These are phyloP conservation scores for Dynastes tityus DNA, from an alignment of 2,888 invertebrate genomes.

Conservation along the genomic window DNA sequence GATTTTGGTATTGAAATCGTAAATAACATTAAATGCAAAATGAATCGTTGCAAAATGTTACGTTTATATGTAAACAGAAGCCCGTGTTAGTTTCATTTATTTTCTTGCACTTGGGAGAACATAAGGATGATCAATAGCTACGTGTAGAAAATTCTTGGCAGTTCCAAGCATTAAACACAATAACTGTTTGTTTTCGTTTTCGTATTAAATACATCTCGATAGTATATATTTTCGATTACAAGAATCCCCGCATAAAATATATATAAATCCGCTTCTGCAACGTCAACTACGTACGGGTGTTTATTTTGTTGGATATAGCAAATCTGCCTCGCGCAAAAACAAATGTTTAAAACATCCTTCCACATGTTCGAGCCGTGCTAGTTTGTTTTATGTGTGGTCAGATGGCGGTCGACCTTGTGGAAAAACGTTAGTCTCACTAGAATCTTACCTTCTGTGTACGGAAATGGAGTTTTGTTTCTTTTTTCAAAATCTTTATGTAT, in stretches of 20 bases:
- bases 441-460: conserved; percentile 52
- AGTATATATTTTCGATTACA: conserved; percentile 24
- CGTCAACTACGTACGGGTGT: conserved; percentile 25
- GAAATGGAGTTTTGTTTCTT: conserved; percentile 50
- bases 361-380: conserved; percentile 38
- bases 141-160: conserved; percentile 30
- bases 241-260: conserved; percentile 39
- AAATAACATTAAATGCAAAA: too few relatives aligned
- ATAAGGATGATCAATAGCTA: neutral
- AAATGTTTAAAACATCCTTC: conserved; percentile 49
- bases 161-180: conserved; percentile 26
- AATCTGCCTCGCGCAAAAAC: conserved; percentile 41
- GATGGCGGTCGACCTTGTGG: conserved; percentile 58
- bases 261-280: conserved; percentile 41
- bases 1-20: too few relatives aligned
- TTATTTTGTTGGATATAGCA: conserved; percentile 35
- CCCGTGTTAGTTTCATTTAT: neutral
- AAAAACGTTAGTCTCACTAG: conserved; percentile 54
- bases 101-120: neutral
- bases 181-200: conserved; percentile 18
- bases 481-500: conserved; percentile 37
- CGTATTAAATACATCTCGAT: conserved; percentile 8
- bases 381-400: conserved; percentile 53
- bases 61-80: neutral
- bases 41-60: neutral